phyloP scores from a whole-genome alignment of 2,113 vertebrate species.

The Rallus limicola region DNA sequence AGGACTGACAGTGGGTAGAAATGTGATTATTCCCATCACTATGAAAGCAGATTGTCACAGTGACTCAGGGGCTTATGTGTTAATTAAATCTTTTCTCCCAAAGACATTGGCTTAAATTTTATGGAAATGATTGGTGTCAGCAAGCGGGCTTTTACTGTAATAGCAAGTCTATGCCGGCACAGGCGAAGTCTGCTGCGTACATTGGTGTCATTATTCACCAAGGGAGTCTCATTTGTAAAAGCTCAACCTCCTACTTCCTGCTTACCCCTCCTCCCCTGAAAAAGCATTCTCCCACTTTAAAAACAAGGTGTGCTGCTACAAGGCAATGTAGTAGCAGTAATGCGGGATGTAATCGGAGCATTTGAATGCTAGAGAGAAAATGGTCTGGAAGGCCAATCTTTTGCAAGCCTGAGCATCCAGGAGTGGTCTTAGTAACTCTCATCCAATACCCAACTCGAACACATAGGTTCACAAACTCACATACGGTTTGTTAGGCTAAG shows the following conservation, averaged over 20 bases:
- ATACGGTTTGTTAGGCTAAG: neutral
- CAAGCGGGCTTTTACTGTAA: constrained; percentile 19
- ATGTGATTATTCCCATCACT: constrained; percentile 18
- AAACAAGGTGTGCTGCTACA: neutral
- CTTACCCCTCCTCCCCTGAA: neutral
- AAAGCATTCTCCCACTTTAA: neutral
- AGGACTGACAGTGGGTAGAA: constrained; percentile 20
- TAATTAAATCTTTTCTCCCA: constrained; percentile 68
- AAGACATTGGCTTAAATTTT: constrained; percentile 55
- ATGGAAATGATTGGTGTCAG: constrained; percentile 37
- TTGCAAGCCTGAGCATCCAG: neutral
- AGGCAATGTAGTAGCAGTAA: neutral
- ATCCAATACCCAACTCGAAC: neutral
- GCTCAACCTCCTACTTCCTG: neutral
- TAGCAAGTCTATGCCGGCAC: neutral
- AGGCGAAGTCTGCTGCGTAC: neutral
- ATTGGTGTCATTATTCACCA: neutral
- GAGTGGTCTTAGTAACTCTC: neutral
- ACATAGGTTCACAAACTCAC: neutral
- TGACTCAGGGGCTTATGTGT: constrained; percentile 61
- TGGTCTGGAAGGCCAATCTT: neutral
- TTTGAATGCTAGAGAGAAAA: neutral
- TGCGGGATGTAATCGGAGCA: neutral
- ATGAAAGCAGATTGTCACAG: constrained; percentile 54
- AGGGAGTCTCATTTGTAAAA: neutral